Conservation (phyloP, 1,140 invertebrate genomes). For the Acyrthosiphon pisum region DNA sequence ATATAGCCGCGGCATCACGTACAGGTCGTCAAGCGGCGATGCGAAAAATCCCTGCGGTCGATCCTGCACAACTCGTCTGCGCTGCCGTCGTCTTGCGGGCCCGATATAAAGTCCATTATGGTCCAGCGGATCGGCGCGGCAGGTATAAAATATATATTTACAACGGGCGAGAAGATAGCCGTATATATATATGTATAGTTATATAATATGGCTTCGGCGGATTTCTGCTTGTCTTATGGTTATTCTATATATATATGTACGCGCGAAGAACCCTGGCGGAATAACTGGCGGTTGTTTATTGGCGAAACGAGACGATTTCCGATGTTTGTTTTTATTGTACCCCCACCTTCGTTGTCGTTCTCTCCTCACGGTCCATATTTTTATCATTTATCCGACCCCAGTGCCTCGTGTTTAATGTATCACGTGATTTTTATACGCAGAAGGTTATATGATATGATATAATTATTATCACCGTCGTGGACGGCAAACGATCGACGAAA, state of each 20-base stretch:
- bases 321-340: background rate
- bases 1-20: background rate
- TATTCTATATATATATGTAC: background rate
- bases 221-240: background rate
- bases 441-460: background rate
- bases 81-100: background rate
- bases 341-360: no score
- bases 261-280: background rate
- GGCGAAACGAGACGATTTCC: constrained; percentile 22
- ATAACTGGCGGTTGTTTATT: background rate
- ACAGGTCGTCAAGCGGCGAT: background rate
- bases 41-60: constrained; percentile 16
- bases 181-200: background rate
- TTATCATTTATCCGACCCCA: background rate
- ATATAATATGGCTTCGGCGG: background rate
- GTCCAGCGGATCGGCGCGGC: background rate
- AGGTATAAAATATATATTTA: background rate
- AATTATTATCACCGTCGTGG: background rate
- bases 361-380: background rate
- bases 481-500: no score
- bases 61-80: background rate
- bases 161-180: background rate
- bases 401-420: constrained; percentile 24
- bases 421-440: constrained; percentile 36
- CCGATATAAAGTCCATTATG: constrained; percentile 23